Conservation (phyloP, 1,140 invertebrate species). For the Cyphomyrmex costatus region DNA sequence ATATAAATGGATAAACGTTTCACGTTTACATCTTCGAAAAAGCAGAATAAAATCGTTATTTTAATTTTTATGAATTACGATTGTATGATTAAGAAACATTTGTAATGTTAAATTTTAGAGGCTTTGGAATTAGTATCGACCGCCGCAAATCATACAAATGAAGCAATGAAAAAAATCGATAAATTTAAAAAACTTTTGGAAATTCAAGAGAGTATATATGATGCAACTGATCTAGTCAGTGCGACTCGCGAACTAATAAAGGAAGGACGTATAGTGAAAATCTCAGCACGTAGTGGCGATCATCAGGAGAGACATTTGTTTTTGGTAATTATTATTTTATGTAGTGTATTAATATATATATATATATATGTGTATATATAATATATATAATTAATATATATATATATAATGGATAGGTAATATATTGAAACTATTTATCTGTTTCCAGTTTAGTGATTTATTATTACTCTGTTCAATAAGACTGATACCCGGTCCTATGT, state of each 20-base stretch:
- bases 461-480: conserved; percentile 88
- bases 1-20: too few relatives aligned
- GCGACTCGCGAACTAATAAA: conserved; percentile 90
- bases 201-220: conserved; percentile 86
- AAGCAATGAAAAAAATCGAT: conserved; percentile 89
- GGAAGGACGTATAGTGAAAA: conserved; percentile 90
- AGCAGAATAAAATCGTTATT: too few relatives aligned
- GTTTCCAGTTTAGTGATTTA: conserved; percentile 90
- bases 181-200: conserved; percentile 86
- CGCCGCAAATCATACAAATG: conserved; percentile 92
- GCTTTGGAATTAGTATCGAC: conserved; percentile 91
- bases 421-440: conserved; percentile 66
- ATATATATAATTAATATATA: too few relatives aligned
- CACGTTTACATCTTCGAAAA: too few relatives aligned
- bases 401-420: too few relatives aligned
- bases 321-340: conserved; percentile 87
- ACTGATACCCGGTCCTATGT: conserved; percentile 88
- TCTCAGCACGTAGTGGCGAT: conserved; percentile 89
- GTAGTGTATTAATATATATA: conserved; percentile 1
- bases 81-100: background rate
- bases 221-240: conserved; percentile 90
- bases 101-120: conserved; percentile 79
- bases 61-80: background rate
- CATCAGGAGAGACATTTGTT: conserved; percentile 91
- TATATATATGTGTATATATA: background rate